Evolutionary conservation across 2,113 vertebrate species (phyloP), one percentile per base, ranked within the genome.

Genomic region (Istiophorus platypterus): DNA sequence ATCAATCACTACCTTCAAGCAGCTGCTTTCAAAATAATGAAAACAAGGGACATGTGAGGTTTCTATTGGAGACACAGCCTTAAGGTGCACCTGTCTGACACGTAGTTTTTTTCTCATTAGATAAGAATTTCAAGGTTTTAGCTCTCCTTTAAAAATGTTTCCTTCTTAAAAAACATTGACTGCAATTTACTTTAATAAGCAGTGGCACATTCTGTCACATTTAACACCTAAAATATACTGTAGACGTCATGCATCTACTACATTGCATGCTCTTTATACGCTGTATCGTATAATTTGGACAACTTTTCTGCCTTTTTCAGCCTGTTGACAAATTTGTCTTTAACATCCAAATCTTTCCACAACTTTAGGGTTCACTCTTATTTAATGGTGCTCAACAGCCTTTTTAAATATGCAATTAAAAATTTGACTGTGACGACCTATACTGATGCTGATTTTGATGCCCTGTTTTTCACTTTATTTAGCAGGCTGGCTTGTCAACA

Each of bases 11-110:
- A 62, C 64, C 63, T 73, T 66, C 39, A 45, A 77, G 69, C 39
- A 76, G 37, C 62, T 9, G 20, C 70, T 76, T 80, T 76, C 31
- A 75, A 42, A 81, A 74, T 70, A 73, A 78, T 78, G 70, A 74
- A 78, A 59, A 66, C 14, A 41, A 65, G 37, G n/a, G 52, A 71
- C 49, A 42, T 52, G 51, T n/a, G 22, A 51, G 58, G 68, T 72
- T 63, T 54, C 10, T 64, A 47, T 49, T 27, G 7, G 31, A 81
- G 41, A 69, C 54, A 34, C 22, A 56, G 52, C 17, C 76, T 76
- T 34, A 58, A 29, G 72, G 49, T 22, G 29, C 76, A 61, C 41
- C 68, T 34, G 61, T 41, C 8, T 26, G 22, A 56, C 52, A 56
- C 6, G n/a, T 13, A 65, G 39, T 27, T 52, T 34, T n/a, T 45